Evolutionary conservation across 2,797 vertebrate species (phyloP).

Genomic region (Sebastes matsubarae): DNA sequence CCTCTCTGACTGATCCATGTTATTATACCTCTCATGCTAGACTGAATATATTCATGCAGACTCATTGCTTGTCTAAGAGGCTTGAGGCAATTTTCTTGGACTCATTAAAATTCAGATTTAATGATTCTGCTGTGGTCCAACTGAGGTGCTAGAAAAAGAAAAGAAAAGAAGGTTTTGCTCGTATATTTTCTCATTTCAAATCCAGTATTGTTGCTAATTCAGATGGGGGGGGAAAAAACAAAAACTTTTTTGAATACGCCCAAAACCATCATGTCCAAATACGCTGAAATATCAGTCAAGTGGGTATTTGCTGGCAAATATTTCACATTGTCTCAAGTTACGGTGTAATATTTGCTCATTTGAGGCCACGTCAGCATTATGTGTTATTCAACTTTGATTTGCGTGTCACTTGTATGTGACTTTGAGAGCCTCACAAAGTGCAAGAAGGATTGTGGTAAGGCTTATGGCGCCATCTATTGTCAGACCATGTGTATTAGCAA

Average conservation of each 20-base stretch:
- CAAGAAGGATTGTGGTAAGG: background rate
- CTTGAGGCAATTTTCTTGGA: background rate
- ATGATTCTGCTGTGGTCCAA: background rate
- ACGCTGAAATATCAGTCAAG: constrained; percentile 25
- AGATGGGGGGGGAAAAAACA: background rate
- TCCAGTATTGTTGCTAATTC: background rate
- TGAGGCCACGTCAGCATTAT: constrained; percentile 11
- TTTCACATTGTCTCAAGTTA: constrained; percentile 46
- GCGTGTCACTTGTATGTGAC: background rate
- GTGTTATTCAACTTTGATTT: background rate
- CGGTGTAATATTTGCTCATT: constrained; percentile 31
- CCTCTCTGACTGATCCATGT: background rate
- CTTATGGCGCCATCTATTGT: constrained; percentile 63
- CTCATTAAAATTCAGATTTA: background rate
- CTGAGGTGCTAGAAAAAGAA: background rate
- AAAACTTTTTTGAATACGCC: background rate
- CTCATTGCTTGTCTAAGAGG: background rate
- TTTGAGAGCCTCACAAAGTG: background rate
- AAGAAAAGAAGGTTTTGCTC: background rate
- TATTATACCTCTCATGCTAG: background rate
- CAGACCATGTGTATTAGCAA: background rate
- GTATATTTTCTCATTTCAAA: background rate
- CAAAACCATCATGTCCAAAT: background rate
- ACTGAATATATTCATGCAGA: constrained; percentile 5
- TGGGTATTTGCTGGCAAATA: constrained; percentile 80